phyloP scores from a whole-genome alignment of 2,888 invertebrate species.

The Nephrotoma appendiculata region DNA sequence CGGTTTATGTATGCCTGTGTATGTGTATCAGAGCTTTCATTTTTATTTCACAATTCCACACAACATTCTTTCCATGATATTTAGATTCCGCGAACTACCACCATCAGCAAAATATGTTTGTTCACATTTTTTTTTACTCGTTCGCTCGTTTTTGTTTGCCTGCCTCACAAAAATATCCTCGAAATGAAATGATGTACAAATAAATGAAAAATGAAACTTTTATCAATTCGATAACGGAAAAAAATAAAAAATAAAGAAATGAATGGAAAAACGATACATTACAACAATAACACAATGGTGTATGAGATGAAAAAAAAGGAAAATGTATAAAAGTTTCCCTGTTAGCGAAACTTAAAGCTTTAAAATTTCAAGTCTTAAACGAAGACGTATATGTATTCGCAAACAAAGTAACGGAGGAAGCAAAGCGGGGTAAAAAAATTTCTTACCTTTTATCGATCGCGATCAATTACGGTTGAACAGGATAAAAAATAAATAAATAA shows the following conservation, averaged over 20 bases:
- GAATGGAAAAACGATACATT: neutral
- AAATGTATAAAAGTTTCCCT: neutral
- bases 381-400: neutral
- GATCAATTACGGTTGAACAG: neutral
- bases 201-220: neutral
- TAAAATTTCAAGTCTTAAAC: neutral
- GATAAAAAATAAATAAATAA: neutral
- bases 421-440: neutral
- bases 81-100: neutral
- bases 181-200: neutral
- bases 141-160: neutral
- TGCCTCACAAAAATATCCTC: neutral
- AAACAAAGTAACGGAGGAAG: neutral
- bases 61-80: neutral
- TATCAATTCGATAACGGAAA: neutral
- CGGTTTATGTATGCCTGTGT: neutral
- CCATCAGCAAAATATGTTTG: neutral
- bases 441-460: neutral
- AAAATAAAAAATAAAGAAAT: neutral
- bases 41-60: neutral
- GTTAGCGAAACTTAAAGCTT: neutral
- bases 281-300: neutral
- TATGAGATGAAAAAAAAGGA: neutral
- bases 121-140: neutral
- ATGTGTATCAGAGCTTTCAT: neutral